phyloP scores from a whole-genome alignment of 2,888 invertebrate genomes.

The Cyrtodaria siliqua region DNA sequence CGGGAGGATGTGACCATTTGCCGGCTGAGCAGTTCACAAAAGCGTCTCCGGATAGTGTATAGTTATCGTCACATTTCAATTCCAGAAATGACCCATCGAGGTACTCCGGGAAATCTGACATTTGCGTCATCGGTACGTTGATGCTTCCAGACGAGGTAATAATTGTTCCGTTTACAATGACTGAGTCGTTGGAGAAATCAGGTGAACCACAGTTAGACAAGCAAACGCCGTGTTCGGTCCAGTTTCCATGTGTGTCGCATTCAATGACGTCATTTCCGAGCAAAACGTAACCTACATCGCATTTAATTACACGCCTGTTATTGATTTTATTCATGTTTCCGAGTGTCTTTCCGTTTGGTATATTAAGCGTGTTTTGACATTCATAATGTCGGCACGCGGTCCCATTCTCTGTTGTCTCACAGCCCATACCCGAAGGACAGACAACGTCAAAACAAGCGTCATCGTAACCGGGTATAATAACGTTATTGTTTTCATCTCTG shows the following conservation, averaged over 20 bases:
- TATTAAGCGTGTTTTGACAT: neutral
- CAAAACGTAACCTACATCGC: slow-evolving; percentile 1
- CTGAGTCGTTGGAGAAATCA: neutral
- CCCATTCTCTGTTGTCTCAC: neutral
- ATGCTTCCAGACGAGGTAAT: neutral
- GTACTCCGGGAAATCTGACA: no score
- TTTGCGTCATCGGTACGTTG: no score
- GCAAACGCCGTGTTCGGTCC: slow-evolving; percentile 5
- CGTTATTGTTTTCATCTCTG: neutral
- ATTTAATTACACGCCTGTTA: slow-evolving; percentile 2
- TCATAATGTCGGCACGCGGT: slow-evolving; percentile 9
- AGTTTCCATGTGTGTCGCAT: slow-evolving; percentile 13
- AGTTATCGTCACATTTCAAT: no score
- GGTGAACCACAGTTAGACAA: neutral
- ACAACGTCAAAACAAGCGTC: neutral
- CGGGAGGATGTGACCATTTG: no score
- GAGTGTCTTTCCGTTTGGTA: neutral
- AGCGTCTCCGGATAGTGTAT: no score
- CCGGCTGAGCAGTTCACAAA: no score
- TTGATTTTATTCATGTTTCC: slow-evolving; percentile 24
- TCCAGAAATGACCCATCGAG: no score
- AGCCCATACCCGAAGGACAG: neutral
- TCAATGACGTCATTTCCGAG: slow-evolving; percentile 1
- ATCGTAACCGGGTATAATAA: no score
- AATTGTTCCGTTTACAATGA: neutral